These are phyloP conservation scores for Micromussa lordhowensis DNA, from an alignment of 92 coral and sea anemone genomes.

Conservation along the genomic window DNA sequence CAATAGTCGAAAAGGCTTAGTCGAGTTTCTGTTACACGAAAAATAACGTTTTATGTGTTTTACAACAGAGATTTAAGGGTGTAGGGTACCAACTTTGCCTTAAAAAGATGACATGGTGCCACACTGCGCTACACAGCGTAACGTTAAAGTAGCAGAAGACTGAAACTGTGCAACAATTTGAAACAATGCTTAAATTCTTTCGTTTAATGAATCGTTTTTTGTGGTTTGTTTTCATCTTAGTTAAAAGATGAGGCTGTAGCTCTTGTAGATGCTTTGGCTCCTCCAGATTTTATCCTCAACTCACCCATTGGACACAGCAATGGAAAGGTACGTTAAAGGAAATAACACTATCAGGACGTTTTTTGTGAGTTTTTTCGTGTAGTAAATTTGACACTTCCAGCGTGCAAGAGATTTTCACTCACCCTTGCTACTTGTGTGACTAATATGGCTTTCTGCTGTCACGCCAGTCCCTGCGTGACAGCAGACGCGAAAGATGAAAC, in stretches of 20 bases:
- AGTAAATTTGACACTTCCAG: neutral
- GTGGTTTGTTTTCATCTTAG: conserved; percentile 37
- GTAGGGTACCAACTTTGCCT: too few relatives aligned
- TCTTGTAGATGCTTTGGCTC: conserved; percentile 93
- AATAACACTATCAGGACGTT: neutral
- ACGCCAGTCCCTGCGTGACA: too few relatives aligned
- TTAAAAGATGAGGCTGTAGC: conserved; percentile 91
- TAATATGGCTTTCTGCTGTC: too few relatives aligned
- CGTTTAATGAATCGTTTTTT: neutral
- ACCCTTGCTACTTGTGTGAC: neutral
- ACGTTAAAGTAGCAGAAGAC: too few relatives aligned
- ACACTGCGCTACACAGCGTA: too few relatives aligned
- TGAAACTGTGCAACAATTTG: too few relatives aligned
- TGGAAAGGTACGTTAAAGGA: conserved; percentile 75
- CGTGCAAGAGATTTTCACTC: neutral
- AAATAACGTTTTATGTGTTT: too few relatives aligned
- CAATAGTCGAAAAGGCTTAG: too few relatives aligned
- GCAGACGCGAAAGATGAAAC: too few relatives aligned
- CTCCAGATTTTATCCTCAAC: conserved; percentile 95
- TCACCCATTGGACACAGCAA: conserved; percentile 95
- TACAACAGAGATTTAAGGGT: too few relatives aligned
- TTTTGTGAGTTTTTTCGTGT: neutral
- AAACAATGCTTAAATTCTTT: neutral
- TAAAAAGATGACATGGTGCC: too few relatives aligned
- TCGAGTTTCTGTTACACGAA: too few relatives aligned